Percentiles rank a stretch among this genome's conserved stretches.
Conservation (phyloP, 2,797 vertebrate genomes). For the Hemibagrus guttatus region DNA sequence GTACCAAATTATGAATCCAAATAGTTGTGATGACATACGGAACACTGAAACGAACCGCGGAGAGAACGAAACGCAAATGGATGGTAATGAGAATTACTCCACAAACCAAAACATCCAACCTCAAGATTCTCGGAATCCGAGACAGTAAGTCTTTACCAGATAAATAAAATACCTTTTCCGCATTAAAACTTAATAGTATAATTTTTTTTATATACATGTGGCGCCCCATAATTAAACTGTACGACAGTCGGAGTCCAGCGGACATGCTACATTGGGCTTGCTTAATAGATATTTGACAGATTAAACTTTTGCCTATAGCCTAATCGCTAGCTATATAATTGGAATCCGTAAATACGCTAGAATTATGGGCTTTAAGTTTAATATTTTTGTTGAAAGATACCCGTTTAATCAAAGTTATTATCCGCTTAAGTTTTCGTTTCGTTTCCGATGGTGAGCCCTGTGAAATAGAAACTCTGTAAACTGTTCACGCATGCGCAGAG, state of each 20-base stretch:
- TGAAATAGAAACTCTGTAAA: neutral
- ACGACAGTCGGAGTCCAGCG: neutral
- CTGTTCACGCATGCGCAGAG: constrained; percentile 34
- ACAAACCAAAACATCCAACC: constrained; percentile 11
- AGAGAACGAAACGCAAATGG: neutral
- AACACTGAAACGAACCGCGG: neutral
- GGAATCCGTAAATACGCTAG: neutral
- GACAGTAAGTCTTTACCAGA: constrained; percentile 26
- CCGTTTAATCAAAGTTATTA: neutral
- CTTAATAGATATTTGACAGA: neutral
- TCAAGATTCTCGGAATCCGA: constrained; percentile 1
- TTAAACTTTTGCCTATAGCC: neutral
- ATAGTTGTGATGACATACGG: neutral
- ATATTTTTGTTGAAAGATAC: neutral
- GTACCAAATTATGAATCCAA: constrained; percentile 25
- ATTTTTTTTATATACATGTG: neutral
- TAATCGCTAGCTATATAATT: neutral
- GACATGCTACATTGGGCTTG: neutral
- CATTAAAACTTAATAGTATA: neutral
- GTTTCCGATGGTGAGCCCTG: constrained; percentile 10
- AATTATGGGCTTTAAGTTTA: neutral
- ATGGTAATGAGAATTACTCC: neutral
- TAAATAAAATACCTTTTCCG: neutral
- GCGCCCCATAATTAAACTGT: neutral
- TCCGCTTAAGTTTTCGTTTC: constrained; percentile 35